phyloP scores from a whole-genome alignment of 2,113 vertebrate genomes.

The Phrynocephalus versicolor region DNA sequence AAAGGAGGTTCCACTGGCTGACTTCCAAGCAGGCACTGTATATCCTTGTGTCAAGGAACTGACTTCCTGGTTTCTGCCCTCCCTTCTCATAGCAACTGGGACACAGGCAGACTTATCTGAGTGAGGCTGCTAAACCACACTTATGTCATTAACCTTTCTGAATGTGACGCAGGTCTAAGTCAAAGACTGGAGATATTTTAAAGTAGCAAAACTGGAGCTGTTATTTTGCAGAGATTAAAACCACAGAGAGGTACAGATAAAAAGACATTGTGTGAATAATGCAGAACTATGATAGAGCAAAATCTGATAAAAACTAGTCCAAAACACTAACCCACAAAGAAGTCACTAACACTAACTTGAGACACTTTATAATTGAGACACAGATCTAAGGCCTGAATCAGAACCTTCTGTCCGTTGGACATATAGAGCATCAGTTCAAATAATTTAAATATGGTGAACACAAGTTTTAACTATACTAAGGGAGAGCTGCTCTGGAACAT shows the following conservation, averaged over 20 bases:
- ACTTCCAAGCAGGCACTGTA: conserved; percentile 48
- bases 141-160: conserved; percentile 34
- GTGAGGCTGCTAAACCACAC: conserved; percentile 9
- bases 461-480: not conserved
- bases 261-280: not conserved
- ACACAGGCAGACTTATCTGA: conserved; percentile 32
- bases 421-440: not conserved
- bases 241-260: too few species aligned
- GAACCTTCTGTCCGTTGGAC: not conserved
- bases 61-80: conserved; percentile 55
- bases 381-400: not conserved
- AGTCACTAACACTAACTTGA: not conserved
- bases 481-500: not conserved
- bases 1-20: conserved; percentile 67
- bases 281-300: not conserved
- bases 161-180: not conserved
- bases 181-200: conserved; percentile 8
- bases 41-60: conserved; percentile 60
- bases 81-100: conserved; percentile 27
- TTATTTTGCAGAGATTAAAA: not conserved
- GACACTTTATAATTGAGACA: not conserved
- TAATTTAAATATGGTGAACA: not conserved
- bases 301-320: not conserved
- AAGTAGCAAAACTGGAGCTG: not conserved
- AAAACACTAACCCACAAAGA: not conserved